Percentiles rank a stretch among this genome's conserved stretches.
phyloP scores from a whole-genome alignment of 2,113 vertebrate genomes.

The Bos taurus region ARS-UCD2.0 NC_037350.1:20408501-20409000 shows the following conservation, averaged over 20 bases:
- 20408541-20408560: neutral
- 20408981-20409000: neutral
- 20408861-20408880: neutral
- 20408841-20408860: neutral
- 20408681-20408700: neutral
- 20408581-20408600: neutral
- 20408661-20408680: neutral
- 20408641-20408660: neutral
- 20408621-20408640: neutral
- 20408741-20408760: neutral
- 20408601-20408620: neutral
- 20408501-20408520: neutral
- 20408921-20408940: neutral
- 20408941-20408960: neutral
- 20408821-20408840: slow-evolving; percentile 39
- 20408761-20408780: slow-evolving; percentile 35
- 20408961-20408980: neutral
- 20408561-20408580: neutral
- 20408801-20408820: slow-evolving; percentile 12
- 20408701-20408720: neutral
- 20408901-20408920: neutral
- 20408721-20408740: neutral
- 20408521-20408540: neutral
- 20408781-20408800: neutral
- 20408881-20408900: slow-evolving; percentile 17